Conservation (phyloP, 2,888 invertebrate species). For the Eilema depressum region DNA sequence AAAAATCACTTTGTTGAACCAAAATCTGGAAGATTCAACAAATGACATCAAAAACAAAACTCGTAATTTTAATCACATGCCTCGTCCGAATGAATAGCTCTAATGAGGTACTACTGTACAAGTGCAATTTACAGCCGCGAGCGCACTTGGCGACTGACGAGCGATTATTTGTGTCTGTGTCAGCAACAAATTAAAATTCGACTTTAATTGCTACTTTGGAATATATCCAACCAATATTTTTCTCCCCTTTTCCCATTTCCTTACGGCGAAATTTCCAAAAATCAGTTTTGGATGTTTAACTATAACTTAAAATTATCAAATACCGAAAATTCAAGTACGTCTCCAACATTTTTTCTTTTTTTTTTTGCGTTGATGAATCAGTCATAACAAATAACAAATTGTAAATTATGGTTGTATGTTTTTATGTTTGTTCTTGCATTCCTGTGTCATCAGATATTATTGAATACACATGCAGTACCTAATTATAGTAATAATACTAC, state of each 20-base stretch:
- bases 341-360: too few species aligned
- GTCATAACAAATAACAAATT: too few species aligned
- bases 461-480: neutral
- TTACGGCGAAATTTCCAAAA: too few species aligned
- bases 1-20: neutral
- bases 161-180: constrained; percentile 20
- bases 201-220: neutral
- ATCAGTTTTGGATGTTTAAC: too few species aligned
- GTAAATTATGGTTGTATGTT: too few species aligned
- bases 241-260: too few species aligned
- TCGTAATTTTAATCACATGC: constrained; percentile 24
- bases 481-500: constrained; percentile 22
- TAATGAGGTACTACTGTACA: constrained; percentile 25
- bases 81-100: constrained; percentile 18
- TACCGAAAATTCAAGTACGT: too few species aligned
- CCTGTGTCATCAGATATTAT: constrained; percentile 3
- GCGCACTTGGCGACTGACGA: constrained; percentile 20
- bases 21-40: neutral
- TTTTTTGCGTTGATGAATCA: too few species aligned
- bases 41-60: constrained; percentile 10
- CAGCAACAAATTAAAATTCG: constrained; percentile 15
- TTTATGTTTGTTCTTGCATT: too few species aligned
- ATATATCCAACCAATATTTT: neutral
- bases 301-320: too few species aligned
- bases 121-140: constrained; percentile 5